phyloP scores from a whole-genome alignment of 2,888 invertebrate genomes.

The Bedellia somnulentella region DNA sequence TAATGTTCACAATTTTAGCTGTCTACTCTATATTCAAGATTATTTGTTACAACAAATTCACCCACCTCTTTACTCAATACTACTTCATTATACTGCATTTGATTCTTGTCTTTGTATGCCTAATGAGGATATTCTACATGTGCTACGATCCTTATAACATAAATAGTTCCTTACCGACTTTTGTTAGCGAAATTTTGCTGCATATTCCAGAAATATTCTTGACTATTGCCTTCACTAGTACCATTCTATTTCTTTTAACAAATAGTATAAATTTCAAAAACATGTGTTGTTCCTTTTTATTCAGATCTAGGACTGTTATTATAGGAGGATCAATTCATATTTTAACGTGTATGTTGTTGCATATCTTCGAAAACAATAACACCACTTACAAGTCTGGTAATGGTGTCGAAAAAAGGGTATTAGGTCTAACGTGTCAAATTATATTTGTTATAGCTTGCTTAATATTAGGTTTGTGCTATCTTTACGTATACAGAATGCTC shows the following conservation, averaged over 20 bases:
- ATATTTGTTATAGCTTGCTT: slow-evolving; percentile 85
- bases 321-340: slow-evolving; percentile 79
- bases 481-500: slow-evolving; percentile 80
- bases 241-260: slow-evolving; percentile 82
- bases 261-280: slow-evolving; percentile 77
- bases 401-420: slow-evolving; percentile 59
- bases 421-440: slow-evolving; percentile 79
- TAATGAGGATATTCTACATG: slow-evolving; percentile 81
- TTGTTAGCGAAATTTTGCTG: slow-evolving; percentile 79
- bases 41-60: slow-evolving; percentile 81
- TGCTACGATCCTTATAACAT: slow-evolving; percentile 92
- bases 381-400: slow-evolving; percentile 44
- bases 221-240: slow-evolving; percentile 85
- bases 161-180: slow-evolving; percentile 75
- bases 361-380: slow-evolving; percentile 70
- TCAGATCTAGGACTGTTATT: slow-evolving; percentile 77
- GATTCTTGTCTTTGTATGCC: slow-evolving; percentile 79
- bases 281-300: slow-evolving; percentile 68
- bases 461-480: slow-evolving; percentile 80
- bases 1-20: slow-evolving; percentile 81
- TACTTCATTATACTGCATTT: slow-evolving; percentile 87
- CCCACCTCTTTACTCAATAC: slow-evolving; percentile 83
- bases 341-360: slow-evolving; percentile 77
- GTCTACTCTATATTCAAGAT: slow-evolving; percentile 85
- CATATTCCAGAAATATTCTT: slow-evolving; percentile 85